A percentile compares a stretch with the other conserved stretches of the same genome.
phyloP scores from a whole-genome alignment of 2,888 invertebrate species.

The Serripes groenlandicus region DNA sequence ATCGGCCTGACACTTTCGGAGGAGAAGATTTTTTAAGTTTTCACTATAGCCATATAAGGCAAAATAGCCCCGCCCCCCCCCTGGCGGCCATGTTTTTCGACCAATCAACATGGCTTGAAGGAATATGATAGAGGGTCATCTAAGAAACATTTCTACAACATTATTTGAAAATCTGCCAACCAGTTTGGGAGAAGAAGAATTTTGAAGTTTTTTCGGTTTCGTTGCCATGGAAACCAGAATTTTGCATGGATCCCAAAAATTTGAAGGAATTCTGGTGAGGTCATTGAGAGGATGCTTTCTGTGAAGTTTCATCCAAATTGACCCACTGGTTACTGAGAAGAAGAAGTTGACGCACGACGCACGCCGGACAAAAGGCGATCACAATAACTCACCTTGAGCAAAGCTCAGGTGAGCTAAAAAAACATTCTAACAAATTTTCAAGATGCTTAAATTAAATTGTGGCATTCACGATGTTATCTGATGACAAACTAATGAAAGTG shows the following conservation, averaged over 20 bases:
- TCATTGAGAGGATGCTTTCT: not conserved
- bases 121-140: not conserved
- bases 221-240: not conserved
- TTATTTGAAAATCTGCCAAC: too few species aligned
- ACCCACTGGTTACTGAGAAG: not conserved
- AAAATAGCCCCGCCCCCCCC: not conserved
- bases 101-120: not conserved
- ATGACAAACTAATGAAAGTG: too few species aligned
- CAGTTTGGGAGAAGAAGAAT: not conserved
- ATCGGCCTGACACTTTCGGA: not conserved
- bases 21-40: not conserved
- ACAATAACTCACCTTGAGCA: not conserved
- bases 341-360: not conserved
- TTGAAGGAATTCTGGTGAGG: not conserved
- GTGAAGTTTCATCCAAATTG: not conserved
- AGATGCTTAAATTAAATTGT: too few species aligned
- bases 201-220: not conserved
- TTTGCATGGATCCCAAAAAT: not conserved
- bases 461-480: too few species aligned
- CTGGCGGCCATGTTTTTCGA: not conserved
- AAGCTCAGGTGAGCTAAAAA: not conserved
- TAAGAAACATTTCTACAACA: too few species aligned
- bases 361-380: not conserved
- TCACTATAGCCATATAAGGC: too few species aligned
- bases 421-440: not conserved